Percentiles rank a stretch among this genome's conserved stretches.
Evolutionary conservation across 2,113 vertebrate species (phyloP).

Genomic region (Anser brachyrhynchus): DNA sequence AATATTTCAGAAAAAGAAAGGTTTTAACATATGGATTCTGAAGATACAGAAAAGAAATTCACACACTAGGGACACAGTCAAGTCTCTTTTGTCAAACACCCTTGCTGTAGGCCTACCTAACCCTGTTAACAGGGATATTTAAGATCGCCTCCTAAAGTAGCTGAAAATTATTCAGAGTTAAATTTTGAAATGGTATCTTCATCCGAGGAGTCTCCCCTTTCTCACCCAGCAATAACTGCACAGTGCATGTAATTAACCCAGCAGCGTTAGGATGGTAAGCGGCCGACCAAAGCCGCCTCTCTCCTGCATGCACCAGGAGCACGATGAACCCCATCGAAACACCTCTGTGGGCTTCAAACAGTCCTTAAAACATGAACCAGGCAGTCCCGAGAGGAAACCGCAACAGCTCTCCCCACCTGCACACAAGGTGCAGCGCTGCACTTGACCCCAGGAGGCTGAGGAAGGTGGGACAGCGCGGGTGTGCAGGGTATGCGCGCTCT

Average conservation of each 20-base stretch:
- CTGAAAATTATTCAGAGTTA: not conserved
- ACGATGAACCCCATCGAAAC: not conserved
- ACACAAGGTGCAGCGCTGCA: fast-evolving
- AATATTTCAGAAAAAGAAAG: not conserved
- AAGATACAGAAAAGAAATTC: not conserved
- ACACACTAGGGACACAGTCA: not conserved
- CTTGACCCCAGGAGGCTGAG: fast-evolving
- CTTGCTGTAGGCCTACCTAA: not conserved
- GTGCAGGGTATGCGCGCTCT: fast-evolving
- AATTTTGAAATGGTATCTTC: not conserved
- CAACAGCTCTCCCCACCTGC: not conserved
- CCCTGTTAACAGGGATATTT: not conserved
- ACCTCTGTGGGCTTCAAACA: not conserved
- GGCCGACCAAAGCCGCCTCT: fast-evolving
- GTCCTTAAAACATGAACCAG: not conserved
- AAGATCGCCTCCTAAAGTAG: not conserved
- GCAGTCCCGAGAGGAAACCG: not conserved
- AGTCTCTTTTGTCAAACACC: not conserved
- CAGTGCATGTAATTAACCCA: fast-evolving
- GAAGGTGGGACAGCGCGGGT: not conserved
- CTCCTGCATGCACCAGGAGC: not conserved
- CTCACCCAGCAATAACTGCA: not conserved
- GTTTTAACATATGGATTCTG: not conserved
- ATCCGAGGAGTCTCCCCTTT: not conserved
- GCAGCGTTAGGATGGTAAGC: fast-evolving